A percentile compares a stretch with the other conserved stretches of the same genome.
Conservation (phyloP, 2,113 vertebrate species). For the Barbus barbus region DNA sequence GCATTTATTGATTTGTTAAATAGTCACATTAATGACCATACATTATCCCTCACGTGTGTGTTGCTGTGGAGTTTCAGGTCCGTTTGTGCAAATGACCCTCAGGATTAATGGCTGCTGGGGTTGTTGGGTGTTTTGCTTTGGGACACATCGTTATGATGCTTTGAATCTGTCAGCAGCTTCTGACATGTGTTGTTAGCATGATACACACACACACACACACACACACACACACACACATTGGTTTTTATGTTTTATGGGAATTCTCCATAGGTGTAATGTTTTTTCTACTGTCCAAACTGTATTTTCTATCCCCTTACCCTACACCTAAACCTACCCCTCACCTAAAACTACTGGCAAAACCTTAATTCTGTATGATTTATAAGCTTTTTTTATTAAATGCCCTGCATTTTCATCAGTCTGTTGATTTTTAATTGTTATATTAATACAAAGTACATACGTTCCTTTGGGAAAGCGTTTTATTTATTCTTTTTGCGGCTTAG, state of each 20-base stretch:
- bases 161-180: conserved; percentile 71
- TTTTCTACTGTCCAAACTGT: no score
- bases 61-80: conserved; percentile 46
- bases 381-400: no score
- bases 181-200: conserved; percentile 51
- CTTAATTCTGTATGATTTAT: no score
- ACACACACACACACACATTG: not conserved
- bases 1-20: not conserved
- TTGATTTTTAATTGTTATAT: no score
- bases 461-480: no score
- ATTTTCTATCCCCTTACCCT: no score
- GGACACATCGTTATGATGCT: conserved; percentile 70
- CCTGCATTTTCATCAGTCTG: no score
- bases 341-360: no score
- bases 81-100: conserved; percentile 62
- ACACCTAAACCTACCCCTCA: no score
- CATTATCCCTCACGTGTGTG: not conserved
- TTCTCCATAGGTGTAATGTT: no score
- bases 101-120: conserved; percentile 67
- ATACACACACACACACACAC: not conserved
- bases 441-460: no score
- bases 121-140: conserved; percentile 73
- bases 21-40: not conserved
- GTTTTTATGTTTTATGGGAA: conserved; percentile 27
- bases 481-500: no score